Conservation (phyloP, 2,113 vertebrate species). For the Tetraodon nigroviridis region DNA sequence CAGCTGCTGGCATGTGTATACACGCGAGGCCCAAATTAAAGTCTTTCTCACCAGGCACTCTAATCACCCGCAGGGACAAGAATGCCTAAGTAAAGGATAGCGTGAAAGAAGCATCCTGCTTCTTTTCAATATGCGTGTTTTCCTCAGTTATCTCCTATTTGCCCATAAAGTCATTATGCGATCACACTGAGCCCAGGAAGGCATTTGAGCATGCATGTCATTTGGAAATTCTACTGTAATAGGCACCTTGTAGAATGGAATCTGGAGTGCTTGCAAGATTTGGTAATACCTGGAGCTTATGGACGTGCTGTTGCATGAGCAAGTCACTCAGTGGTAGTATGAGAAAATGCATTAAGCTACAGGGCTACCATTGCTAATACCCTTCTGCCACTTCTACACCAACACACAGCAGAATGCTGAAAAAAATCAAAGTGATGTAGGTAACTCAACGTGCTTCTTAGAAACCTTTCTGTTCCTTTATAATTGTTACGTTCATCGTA, state of each 20-base stretch:
- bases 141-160: constrained; percentile 43
- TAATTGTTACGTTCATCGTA: neutral
- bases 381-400: constrained; percentile 22
- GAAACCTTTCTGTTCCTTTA: neutral
- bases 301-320: constrained; percentile 26
- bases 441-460: constrained; percentile 1
- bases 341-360: constrained; percentile 16
- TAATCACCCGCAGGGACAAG: constrained; percentile 53
- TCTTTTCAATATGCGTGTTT: constrained; percentile 23
- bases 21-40: constrained; percentile 58
- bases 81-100: constrained; percentile 35
- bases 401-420: constrained; percentile 14
- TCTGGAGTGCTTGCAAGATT: constrained; percentile 17
- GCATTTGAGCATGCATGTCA: constrained; percentile 42
- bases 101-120: constrained; percentile 33
- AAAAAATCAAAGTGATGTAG: constrained; percentile 20
- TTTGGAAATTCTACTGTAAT: constrained; percentile 37
- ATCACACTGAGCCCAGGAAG: constrained; percentile 37
- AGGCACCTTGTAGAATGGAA: constrained; percentile 42
- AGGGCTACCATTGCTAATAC: constrained; percentile 28
- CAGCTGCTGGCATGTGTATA: constrained; percentile 53
- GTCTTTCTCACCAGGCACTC: constrained; percentile 38
- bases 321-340: constrained; percentile 29
- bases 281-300: constrained; percentile 8
- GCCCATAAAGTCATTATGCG: constrained; percentile 58